These are phyloP conservation scores for Acropternis orthonyx DNA, from an alignment of 2,797 vertebrate genomes.

Conservation along the genomic window DNA sequence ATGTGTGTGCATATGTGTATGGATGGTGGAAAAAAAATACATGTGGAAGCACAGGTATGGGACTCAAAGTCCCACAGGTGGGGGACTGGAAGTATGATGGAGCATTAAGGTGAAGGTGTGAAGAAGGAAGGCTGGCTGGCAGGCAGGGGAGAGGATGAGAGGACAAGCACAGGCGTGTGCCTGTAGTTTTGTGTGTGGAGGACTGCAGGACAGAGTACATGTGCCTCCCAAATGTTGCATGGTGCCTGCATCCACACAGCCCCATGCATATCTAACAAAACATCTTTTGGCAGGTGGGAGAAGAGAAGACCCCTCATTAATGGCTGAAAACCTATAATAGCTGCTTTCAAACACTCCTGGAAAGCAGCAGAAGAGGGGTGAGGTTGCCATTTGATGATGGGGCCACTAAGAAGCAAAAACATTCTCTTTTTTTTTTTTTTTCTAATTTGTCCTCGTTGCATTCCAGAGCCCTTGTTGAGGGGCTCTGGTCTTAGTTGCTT, in stretches of 20 bases:
- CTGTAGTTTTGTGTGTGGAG: neutral
- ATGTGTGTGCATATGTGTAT: rapidly evolving
- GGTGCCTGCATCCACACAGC: neutral
- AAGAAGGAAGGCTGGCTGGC: neutral
- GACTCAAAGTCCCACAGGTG: neutral
- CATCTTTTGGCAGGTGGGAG: neutral
- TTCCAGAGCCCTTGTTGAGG: neutral
- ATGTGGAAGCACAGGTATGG: rapidly evolving
- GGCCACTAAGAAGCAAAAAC: neutral
- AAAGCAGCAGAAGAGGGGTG: neutral
- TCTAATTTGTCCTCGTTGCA: neutral
- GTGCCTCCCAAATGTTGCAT: neutral
- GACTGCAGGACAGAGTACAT: neutral
- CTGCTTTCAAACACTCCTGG: neutral
- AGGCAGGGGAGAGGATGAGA: neutral
- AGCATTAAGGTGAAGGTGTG: neutral
- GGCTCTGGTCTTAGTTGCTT: neutral
- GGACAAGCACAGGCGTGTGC: neutral
- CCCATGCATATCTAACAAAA: rapidly evolving
- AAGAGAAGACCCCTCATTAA: neutral
- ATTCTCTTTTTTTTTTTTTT: neutral
- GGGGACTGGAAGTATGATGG: neutral
- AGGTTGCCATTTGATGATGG: neutral
- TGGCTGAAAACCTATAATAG: neutral
- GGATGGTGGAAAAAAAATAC: neutral